Conservation (phyloP, 1,140 invertebrate genomes). For the Neoseiulus cucumeris region DNA sequence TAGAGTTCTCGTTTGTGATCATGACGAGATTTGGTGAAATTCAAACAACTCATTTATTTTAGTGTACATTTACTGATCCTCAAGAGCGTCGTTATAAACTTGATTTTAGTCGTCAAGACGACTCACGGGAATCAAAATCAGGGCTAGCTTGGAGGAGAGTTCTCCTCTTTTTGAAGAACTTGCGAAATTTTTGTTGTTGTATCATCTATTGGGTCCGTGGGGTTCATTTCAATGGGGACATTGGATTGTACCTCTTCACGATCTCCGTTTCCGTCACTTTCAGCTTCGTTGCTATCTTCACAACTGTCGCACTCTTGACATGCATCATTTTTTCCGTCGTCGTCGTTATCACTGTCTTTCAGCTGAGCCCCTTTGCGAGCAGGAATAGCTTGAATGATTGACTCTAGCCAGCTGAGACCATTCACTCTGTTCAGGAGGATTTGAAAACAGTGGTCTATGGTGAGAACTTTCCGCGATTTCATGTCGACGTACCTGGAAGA, state of each 20-base stretch:
- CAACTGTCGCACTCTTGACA: not conserved
- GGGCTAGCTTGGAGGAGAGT: no score
- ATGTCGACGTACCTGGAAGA: conserved; percentile 49
- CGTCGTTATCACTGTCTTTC: not conserved
- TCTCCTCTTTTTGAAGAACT: no score
- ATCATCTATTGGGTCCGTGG: not conserved
- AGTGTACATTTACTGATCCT: no score
- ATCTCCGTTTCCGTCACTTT: not conserved
- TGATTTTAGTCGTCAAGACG: no score
- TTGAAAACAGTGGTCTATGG: conserved; percentile 93
- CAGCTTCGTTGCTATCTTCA: not conserved
- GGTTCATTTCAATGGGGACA: not conserved
- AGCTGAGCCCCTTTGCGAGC: conserved; percentile 28
- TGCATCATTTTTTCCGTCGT: not conserved
- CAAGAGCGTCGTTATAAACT: no score
- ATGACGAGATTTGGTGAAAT: no score
- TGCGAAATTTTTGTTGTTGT: not conserved
- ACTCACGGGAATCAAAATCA: no score
- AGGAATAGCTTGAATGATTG: conserved; percentile 50
- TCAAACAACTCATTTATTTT: no score
- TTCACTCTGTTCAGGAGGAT: conserved; percentile 57
- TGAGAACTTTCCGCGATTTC: conserved; percentile 79
- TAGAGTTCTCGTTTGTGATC: no score
- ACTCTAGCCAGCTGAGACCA: conserved; percentile 59
- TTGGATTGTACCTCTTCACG: not conserved